Percentiles rank a stretch among this genome's conserved stretches.
These are phyloP conservation scores for Zaprionus lineosus DNA, from an alignment of 2,888 invertebrate genomes.

Conservation along the genomic window DNA sequence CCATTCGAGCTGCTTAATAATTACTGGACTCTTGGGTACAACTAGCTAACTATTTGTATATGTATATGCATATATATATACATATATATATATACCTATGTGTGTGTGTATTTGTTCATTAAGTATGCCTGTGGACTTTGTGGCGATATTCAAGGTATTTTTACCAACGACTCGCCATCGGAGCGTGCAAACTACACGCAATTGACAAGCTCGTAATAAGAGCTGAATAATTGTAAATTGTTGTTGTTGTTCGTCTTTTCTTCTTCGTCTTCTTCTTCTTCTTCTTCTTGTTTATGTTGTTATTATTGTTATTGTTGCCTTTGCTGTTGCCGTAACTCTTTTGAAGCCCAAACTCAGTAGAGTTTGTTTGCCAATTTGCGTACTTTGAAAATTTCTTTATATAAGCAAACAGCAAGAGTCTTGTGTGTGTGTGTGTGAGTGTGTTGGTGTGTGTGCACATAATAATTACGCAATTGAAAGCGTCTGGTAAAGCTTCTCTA, in stretches of 20 bases:
- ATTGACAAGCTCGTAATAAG: conserved; percentile 60
- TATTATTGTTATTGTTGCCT: conserved; percentile 5
- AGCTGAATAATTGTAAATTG: conserved; percentile 65
- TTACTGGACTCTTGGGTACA: too few relatives aligned
- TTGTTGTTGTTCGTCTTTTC: conserved; percentile 19
- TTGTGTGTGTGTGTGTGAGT: conserved; percentile 19
- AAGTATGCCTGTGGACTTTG: conserved; percentile 30
- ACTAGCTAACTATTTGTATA: too few relatives aligned
- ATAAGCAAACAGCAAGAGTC: conserved; percentile 39
- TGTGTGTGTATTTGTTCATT: too few relatives aligned
- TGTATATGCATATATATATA: too few relatives aligned
- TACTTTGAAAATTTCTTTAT: conserved; percentile 58
- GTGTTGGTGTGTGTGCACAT: conserved; percentile 26
- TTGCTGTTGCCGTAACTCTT: conserved; percentile 3
- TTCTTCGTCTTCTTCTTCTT: too few relatives aligned
- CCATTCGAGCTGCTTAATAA: too few relatives aligned
- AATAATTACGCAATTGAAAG: conserved; percentile 69
- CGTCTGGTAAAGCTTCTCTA: conserved; percentile 3
- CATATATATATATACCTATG: too few relatives aligned
- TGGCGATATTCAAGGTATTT: conserved; percentile 27
- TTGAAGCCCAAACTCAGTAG: conserved; percentile 18
- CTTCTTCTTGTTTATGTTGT: not conserved
- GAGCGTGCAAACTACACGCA: conserved; percentile 58
- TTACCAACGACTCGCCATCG: conserved; percentile 26
- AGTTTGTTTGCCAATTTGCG: conserved; percentile 69